These are phyloP conservation scores for Siniperca chuatsi DNA, from an alignment of 2,113 vertebrate species.

Conservation along the genomic window DNA sequence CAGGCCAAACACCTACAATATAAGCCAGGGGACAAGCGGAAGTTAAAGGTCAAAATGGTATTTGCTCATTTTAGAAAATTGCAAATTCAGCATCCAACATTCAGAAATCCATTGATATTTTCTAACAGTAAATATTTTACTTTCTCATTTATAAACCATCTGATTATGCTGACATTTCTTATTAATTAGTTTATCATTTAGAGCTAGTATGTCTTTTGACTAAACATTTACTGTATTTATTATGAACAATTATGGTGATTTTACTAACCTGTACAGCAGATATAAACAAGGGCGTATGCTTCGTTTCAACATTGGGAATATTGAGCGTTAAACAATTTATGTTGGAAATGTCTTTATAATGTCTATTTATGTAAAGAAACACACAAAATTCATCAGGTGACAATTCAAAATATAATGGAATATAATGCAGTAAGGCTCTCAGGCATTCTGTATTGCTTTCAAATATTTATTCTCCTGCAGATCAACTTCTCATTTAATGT, in stretches of 20 bases:
- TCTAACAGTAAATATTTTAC: background rate
- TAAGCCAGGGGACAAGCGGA: conserved; percentile 21
- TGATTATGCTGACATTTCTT: background rate
- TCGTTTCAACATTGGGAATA: too few relatives aligned
- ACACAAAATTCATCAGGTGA: too few relatives aligned
- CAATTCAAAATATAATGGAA: too few relatives aligned
- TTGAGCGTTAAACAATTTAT: too few relatives aligned
- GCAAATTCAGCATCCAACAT: background rate
- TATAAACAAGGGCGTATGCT: too few relatives aligned
- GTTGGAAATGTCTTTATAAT: too few relatives aligned
- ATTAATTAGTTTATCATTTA: background rate
- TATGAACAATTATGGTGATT: background rate
- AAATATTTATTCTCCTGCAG: too few relatives aligned
- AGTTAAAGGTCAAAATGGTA: conserved; percentile 46
- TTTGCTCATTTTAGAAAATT: conserved; percentile 44
- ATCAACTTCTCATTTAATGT: too few relatives aligned
- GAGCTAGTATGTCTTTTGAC: background rate
- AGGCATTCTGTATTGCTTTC: too few relatives aligned
- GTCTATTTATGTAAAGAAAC: too few relatives aligned
- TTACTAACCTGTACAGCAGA: background rate
- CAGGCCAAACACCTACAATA: conserved; percentile 22
- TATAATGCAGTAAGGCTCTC: too few relatives aligned
- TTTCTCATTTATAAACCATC: background rate
- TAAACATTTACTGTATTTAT: background rate
- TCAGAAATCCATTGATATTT: background rate